Percentiles rank a stretch among this genome's conserved stretches.
phyloP scores from a whole-genome alignment of 2,797 vertebrate genomes.

The Eidolon dupreanum region DNA sequence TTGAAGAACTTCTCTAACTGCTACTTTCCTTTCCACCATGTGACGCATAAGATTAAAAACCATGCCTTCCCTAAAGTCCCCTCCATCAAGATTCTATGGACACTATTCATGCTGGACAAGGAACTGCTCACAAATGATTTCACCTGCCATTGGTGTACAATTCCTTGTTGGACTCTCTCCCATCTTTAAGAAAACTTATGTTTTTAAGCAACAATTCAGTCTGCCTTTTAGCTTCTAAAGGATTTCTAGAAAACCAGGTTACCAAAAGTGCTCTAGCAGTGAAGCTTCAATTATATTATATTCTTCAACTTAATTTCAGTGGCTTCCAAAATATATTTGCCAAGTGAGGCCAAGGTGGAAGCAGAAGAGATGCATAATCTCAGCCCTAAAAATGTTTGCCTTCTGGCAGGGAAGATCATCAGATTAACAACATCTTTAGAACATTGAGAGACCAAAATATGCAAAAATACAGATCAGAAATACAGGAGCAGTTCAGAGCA shows the following conservation, averaged over 20 bases:
- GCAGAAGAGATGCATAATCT: not conserved
- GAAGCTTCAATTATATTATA: not conserved
- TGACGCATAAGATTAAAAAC: not conserved
- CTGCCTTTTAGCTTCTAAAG: not conserved
- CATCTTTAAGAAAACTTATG: not conserved
- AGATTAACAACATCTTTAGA: constrained; percentile 10
- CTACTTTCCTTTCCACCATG: not conserved
- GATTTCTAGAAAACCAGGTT: not conserved
- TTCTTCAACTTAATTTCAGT: not conserved
- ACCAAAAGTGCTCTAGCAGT: not conserved
- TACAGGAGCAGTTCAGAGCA: not conserved
- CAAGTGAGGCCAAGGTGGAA: not conserved
- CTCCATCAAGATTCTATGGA: not conserved
- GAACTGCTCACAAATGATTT: not conserved
- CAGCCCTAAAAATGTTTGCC: not conserved
- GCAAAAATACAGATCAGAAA: not conserved
- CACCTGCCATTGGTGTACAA: not conserved
- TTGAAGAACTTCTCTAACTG: not conserved
- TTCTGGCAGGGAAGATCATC: not conserved
- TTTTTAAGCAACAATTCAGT: not conserved
- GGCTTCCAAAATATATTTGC: not conserved
- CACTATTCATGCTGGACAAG: not conserved
- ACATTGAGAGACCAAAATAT: not conserved
- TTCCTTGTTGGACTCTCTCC: not conserved
- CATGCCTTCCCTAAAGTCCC: not conserved